Percentiles rank a stretch among this genome's conserved stretches.
phyloP scores from a whole-genome alignment of 2,113 vertebrate genomes.

The Nematolebias whitei region DNA sequence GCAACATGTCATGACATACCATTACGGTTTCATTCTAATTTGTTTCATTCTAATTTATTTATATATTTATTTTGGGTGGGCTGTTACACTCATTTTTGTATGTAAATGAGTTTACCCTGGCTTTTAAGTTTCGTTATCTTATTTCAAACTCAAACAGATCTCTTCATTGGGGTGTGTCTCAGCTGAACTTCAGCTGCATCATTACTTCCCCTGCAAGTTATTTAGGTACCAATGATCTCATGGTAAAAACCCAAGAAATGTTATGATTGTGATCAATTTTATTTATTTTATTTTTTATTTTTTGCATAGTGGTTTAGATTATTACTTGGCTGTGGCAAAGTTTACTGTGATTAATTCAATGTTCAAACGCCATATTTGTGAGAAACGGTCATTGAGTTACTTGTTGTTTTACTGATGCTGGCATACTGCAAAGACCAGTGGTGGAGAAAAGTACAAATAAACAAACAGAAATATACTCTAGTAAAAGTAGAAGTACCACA shows the following conservation, averaged over 20 bases:
- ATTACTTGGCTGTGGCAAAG: not conserved
- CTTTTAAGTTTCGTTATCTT: too few species aligned
- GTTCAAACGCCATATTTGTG: not conserved
- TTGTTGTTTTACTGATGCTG: too few species aligned
- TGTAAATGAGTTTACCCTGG: not conserved
- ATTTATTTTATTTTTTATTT: conserved; percentile 18
- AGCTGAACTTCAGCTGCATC: conserved; percentile 4
- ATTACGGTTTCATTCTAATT: too few species aligned
- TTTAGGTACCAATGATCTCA: conserved; percentile 53
- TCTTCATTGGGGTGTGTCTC: conserved; percentile 1
- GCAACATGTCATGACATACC: too few species aligned
- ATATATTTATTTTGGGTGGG: not conserved
- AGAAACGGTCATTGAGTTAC: not conserved
- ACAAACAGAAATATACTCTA: too few species aligned
- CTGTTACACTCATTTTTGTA: not conserved
- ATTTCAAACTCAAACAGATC: not conserved
- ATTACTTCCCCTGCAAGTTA: conserved; percentile 42
- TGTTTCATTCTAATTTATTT: too few species aligned
- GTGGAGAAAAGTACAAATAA: too few species aligned
- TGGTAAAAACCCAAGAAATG: conserved; percentile 38
- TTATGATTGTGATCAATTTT: conserved; percentile 1
- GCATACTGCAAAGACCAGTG: too few species aligned
- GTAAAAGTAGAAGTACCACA: too few species aligned
- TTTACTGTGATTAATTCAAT: not conserved
- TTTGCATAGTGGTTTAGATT: not conserved